phyloP scores from a whole-genome alignment of 2,797 vertebrate genomes.

The Pantherophis alleghaniensis region DNA sequence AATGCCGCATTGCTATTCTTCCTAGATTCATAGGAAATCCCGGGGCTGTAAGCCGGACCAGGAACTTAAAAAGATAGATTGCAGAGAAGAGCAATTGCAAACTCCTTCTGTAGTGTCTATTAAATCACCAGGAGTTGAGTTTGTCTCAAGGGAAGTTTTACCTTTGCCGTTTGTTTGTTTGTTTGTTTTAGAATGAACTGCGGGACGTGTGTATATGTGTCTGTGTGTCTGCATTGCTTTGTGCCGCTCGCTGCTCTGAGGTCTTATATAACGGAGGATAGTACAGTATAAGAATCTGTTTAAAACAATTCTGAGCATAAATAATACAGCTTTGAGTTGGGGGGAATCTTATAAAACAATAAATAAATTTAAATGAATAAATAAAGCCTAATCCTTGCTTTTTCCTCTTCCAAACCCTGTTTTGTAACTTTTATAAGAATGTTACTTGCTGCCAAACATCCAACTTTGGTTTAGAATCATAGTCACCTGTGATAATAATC shows the following conservation, averaged over 20 bases:
- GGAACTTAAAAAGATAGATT: not conserved
- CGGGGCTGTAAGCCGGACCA: not conserved
- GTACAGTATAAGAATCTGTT: not conserved
- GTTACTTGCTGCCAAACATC: not conserved
- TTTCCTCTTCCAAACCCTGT: not conserved
- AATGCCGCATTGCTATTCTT: not conserved
- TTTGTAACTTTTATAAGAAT: not conserved
- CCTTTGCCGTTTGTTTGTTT: not conserved
- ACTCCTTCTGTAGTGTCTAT: not conserved
- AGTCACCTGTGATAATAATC: not conserved
- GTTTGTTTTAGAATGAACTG: not conserved
- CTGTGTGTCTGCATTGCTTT: not conserved
- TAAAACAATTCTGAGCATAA: not conserved
- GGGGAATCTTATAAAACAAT: not conserved
- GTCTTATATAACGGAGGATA: not conserved
- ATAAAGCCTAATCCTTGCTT: not conserved
- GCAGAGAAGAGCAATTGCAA: not conserved
- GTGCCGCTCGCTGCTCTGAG: not conserved
- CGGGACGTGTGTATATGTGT: not conserved
- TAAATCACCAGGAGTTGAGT: not conserved
- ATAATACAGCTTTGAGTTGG: not conserved
- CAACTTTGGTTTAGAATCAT: slow-evolving; percentile 3
- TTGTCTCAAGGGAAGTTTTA: not conserved
- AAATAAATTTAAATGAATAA: not conserved
- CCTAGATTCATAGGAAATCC: not conserved